Evolutionary conservation across 2,113 vertebrate genomes (phyloP).

Genomic region (Chaenocephalus aceratus): DNA sequence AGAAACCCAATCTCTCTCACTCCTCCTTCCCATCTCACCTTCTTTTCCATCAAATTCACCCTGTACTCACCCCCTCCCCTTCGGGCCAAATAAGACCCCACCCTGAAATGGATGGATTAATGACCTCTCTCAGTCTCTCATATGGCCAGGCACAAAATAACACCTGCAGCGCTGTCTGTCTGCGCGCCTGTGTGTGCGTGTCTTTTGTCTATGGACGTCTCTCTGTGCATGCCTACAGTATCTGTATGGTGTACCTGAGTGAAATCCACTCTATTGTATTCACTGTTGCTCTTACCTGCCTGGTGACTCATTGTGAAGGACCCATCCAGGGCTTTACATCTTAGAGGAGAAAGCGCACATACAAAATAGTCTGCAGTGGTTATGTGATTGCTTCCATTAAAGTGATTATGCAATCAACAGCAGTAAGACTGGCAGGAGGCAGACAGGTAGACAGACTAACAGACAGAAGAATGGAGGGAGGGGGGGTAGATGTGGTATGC

Average conservation of each 20-base stretch:
- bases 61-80: slow-evolving; percentile 22
- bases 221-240: slow-evolving; percentile 6
- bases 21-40: slow-evolving; percentile 43
- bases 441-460: slow-evolving; percentile 11
- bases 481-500: slow-evolving; percentile 22
- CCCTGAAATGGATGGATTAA: slow-evolving; percentile 78
- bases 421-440: slow-evolving; percentile 45
- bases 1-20: slow-evolving; percentile 67
- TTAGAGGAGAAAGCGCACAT: slow-evolving; percentile 45
- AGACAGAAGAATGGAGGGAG: slow-evolving; percentile 12
- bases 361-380: slow-evolving; percentile 64
- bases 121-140: slow-evolving; percentile 72
- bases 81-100: slow-evolving; percentile 45
- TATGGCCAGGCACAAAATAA: slow-evolving; percentile 30
- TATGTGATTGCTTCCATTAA: slow-evolving; percentile 76
- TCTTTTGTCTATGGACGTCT: neutral
- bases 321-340: slow-evolving; percentile 41
- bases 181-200: neutral
- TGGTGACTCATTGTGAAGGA: slow-evolving; percentile 60
- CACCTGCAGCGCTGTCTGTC: slow-evolving; percentile 33
- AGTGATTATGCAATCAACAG: slow-evolving; percentile 75
- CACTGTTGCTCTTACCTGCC: slow-evolving; percentile 15
- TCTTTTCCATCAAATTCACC: slow-evolving; percentile 57
- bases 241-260: slow-evolving; percentile 1
- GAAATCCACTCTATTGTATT: slow-evolving; percentile 29